phyloP scores from a whole-genome alignment of 2,797 vertebrate species.

The Pelodytes ibericus region DNA sequence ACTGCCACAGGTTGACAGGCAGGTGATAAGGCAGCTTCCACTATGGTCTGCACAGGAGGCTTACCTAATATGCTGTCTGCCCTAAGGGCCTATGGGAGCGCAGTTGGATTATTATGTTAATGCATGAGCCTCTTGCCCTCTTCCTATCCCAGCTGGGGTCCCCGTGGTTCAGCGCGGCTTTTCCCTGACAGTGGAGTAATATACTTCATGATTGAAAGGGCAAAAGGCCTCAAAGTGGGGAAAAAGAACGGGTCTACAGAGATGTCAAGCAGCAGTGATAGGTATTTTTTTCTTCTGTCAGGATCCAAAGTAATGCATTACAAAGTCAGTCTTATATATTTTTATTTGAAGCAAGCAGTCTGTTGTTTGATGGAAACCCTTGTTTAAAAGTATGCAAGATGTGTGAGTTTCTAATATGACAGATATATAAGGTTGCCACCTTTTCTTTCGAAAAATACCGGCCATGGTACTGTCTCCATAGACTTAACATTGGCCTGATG shows the following conservation, averaged over 20 bases:
- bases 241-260: conserved; percentile 82
- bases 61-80: conserved; percentile 97
- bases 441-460: too few species aligned
- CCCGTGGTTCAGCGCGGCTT: conserved; percentile 96
- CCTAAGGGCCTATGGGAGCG: conserved; percentile 92
- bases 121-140: conserved; percentile 97
- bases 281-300: conserved; percentile 25
- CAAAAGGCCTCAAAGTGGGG: conserved; percentile 84
- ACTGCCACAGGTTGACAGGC: conserved; percentile 92
- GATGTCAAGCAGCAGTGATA: conserved; percentile 81
- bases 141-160: conserved; percentile 97
- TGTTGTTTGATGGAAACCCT: background rate
- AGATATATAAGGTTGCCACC: too few species aligned
- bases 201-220: conserved; percentile 99
- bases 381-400: background rate
- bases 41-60: conserved; percentile 76
- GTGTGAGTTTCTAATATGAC: too few species aligned
- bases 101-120: conserved; percentile 99
- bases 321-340: too few species aligned
- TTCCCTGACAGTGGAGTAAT: conserved; percentile 99
- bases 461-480: too few species aligned
- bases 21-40: conserved; percentile 79
- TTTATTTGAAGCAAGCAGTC: background rate
- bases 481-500: too few species aligned
- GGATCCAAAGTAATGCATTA: conserved; percentile 16